Conservation (phyloP, 2,797 vertebrate genomes). For the Kryptolebias ocellatus region DNA sequence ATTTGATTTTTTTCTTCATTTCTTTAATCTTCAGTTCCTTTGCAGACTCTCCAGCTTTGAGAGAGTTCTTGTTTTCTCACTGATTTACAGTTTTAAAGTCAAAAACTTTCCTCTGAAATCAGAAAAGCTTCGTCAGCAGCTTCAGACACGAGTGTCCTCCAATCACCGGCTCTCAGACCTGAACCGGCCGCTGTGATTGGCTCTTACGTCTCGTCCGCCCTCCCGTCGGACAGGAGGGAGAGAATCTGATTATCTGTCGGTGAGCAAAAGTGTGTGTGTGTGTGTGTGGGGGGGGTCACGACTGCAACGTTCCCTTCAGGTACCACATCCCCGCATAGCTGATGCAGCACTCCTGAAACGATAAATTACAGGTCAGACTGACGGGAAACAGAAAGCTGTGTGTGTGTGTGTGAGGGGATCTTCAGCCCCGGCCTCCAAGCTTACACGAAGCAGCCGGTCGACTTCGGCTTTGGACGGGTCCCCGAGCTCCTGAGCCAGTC, state of each 20-base stretch:
- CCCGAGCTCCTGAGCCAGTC: slow-evolving; percentile 89
- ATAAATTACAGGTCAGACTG: slow-evolving; percentile 17
- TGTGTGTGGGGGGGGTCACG: slow-evolving; percentile 84
- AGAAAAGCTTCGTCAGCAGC: slow-evolving; percentile 50
- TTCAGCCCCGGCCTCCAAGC: not conserved
- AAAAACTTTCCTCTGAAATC: slow-evolving; percentile 45
- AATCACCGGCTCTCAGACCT: slow-evolving; percentile 30
- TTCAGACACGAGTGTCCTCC: slow-evolving; percentile 41
- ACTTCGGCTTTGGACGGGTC: slow-evolving; percentile 90
- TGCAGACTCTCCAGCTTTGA: slow-evolving; percentile 41
- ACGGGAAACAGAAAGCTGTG: not conserved
- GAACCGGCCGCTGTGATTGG: slow-evolving; percentile 63
- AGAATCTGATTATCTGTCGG: slow-evolving; percentile 42
- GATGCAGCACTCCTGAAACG: slow-evolving; percentile 92
- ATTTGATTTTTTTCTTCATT: slow-evolving; percentile 29
- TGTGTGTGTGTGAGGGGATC: no score
- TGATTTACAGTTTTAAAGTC: slow-evolving; percentile 25
- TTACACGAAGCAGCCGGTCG: slow-evolving; percentile 93
- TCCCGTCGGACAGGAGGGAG: slow-evolving; percentile 62
- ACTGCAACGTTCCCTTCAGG: slow-evolving; percentile 94
- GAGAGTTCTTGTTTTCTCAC: slow-evolving; percentile 30
- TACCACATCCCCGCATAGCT: slow-evolving; percentile 97
- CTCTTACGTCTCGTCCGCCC: slow-evolving; percentile 55
- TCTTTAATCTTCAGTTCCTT: not conserved
- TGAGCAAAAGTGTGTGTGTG: slow-evolving; percentile 14